Conservation (phyloP, 2,113 vertebrate species). For the Tychaedon coryphoeus region DNA sequence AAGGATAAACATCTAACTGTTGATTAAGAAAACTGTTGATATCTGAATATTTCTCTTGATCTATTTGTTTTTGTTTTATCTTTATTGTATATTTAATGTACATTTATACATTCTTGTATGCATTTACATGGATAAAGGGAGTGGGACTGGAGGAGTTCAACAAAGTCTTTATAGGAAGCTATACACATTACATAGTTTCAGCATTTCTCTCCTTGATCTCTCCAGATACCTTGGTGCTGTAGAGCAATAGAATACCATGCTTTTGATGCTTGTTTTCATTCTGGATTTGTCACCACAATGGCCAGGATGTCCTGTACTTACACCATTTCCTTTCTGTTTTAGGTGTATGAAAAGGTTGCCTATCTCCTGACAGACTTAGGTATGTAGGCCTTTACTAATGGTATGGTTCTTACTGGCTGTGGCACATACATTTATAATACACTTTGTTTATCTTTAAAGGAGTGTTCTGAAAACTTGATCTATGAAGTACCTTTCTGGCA, state of each 20-base stretch:
- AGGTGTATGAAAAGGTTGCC: constrained; percentile 98
- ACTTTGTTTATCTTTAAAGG: neutral
- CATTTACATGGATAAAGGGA: neutral
- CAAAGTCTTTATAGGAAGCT: neutral
- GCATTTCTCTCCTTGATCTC: neutral
- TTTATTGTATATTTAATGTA: neutral
- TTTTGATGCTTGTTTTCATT: neutral
- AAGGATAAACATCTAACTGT: neutral
- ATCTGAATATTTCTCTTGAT: neutral
- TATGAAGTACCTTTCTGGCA: rapidly evolving
- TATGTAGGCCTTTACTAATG: constrained; percentile 63
- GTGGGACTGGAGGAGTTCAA: neutral
- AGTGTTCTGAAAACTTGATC: neutral
- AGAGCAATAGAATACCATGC: neutral
- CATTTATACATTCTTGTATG: neutral
- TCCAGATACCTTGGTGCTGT: neutral
- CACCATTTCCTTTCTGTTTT: neutral
- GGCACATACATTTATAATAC: neutral
- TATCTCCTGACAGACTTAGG: constrained; percentile 95
- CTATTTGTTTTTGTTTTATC: neutral
- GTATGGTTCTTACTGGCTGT: neutral
- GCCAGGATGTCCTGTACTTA: neutral
- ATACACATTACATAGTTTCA: neutral
- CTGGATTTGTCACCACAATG: neutral
- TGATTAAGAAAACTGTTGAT: neutral